Base-by-base conservation (phyloP, 2,888 invertebrate genomes). In the Alitta virens region DNA sequence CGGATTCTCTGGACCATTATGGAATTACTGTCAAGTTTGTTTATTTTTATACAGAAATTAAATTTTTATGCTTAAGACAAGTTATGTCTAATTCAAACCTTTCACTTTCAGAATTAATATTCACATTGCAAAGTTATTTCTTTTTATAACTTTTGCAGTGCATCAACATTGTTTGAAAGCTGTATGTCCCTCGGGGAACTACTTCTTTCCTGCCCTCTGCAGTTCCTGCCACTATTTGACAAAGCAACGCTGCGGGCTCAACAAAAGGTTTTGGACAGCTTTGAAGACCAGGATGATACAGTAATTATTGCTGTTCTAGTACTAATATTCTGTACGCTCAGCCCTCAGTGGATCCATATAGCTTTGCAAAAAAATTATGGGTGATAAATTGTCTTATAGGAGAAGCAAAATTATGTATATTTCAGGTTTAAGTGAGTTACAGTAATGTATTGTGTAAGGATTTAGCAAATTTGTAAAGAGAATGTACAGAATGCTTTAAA, bases 1-100 rank as follows among this genome's bases (percentile, higher is more conserved):
- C 77, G 3, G 88, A 90, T 77, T 83, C 82, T 58, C 82, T 85
- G 51, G 86, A 87, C 59, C 88, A 88, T 77, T 90, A 86, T 66
- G 70, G 87, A 43, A 83, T 91, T 55, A 85, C 86, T 75, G 86
- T 91, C 56, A 89, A 90, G 91, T 91, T 16, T 23, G 26, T 24
- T 23, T 21, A 9, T 9, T 12, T n/a, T 18, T 16, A n/a, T n/a
- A n/a, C n/a, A n/a, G n/a, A n/a, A n/a, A n/a, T n/a, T n/a, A n/a
- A n/a, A n/a, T n/a, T n/a, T n/a, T n/a, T n/a, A n/a, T n/a, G n/a
- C n/a, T n/a, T n/a, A n/a, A n/a, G n/a, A 40, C 40, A 40, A 12
- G 16, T 40, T 40, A 40, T 40, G 40, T 9, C 9, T 40, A 40
- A 7, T 46, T 46, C 46, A 46, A 46, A 46, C n/a, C 46, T 46